Conservation (phyloP, 2,797 vertebrate genomes). For the Denticeps clupeoides region DNA sequence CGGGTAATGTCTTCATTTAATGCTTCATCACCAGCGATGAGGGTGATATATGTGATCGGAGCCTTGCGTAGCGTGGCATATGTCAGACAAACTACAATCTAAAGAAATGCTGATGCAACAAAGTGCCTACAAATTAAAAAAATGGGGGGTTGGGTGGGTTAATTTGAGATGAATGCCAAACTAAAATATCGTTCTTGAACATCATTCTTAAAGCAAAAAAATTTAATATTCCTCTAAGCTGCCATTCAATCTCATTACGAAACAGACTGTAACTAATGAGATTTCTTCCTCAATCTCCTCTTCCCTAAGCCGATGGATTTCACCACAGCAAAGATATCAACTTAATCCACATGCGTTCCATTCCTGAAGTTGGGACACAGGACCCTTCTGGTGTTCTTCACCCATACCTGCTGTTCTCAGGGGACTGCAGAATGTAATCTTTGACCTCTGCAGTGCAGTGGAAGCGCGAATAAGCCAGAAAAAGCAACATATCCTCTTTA, state of each 20-base stretch:
- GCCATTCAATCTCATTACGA: constrained; percentile 28
- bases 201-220: constrained; percentile 23
- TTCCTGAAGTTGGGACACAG: background rate
- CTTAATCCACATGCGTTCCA: constrained; percentile 16
- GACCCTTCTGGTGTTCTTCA: background rate
- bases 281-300: constrained; percentile 14
- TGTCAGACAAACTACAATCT: background rate
- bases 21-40: constrained; percentile 1
- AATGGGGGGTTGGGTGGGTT: no score
- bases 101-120: constrained; percentile 7
- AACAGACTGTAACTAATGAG: constrained; percentile 30
- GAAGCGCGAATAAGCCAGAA: background rate
- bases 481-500: constrained; percentile 1
- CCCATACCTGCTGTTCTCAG: constrained; percentile 1
- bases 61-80: constrained; percentile 2
- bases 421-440: background rate
- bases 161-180: no score
- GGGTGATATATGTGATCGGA: background rate
- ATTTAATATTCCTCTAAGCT: constrained; percentile 27
- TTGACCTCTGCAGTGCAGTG: constrained; percentile 5
- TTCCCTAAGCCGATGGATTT: constrained; percentile 19
- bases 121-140: constrained; percentile 1
- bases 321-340: constrained; percentile 14
- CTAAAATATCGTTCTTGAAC: no score
- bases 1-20: constrained; percentile 5